Evolutionary conservation across 2,888 invertebrate species (phyloP), one percentile per base, ranked within the genome.

Genomic region (Lasius fuliginosus): DNA sequence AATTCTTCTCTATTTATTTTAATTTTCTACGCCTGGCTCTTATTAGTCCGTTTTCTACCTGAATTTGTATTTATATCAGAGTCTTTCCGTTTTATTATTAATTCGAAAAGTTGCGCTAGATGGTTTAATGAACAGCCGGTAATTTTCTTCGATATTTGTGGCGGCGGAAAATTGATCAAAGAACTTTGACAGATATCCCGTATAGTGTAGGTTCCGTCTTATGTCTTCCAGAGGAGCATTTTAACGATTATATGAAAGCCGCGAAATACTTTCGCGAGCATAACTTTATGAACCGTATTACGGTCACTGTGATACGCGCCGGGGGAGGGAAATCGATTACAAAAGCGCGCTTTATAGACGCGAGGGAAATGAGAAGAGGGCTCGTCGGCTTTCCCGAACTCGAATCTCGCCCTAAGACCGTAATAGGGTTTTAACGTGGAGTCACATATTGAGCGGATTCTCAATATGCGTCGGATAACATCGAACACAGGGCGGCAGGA

Each of bases 391-490:
- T 86, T 68, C 74, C 77, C 77, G 33, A 12, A 2, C 8, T 53
- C 53, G 85, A 81, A 5, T 83, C 82, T 65, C 56, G n/a, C 71
- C 62, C 58, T 73, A 85, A 84, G 64, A 79, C 90, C 89, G 88
- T 18, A 90, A 90, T 90, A 89, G 85, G 90, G 90, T 53, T 90
- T 53, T 88, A 90, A 90, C 89, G 88, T 76, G 84, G 81, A 85
- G 89, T 90, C 90, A 89, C 90, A 89, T 89, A 90, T 89, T 87
- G 89, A 90, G 83, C 30, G 75, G 88, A 86, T 86, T 88, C 89
- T 87, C 91, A 89, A 91, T 92, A 90, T 88, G 90, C 88, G 86
- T 85, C 90, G 90, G 88, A 90, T 89, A 88, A 84, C 90, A 89
- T 88, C 88, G 90, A 86, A 88, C 85, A 79, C 86, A 23, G 23